Base-by-base conservation (phyloP, 1,140 invertebrate species). In the Prorops nasuta region DNA sequence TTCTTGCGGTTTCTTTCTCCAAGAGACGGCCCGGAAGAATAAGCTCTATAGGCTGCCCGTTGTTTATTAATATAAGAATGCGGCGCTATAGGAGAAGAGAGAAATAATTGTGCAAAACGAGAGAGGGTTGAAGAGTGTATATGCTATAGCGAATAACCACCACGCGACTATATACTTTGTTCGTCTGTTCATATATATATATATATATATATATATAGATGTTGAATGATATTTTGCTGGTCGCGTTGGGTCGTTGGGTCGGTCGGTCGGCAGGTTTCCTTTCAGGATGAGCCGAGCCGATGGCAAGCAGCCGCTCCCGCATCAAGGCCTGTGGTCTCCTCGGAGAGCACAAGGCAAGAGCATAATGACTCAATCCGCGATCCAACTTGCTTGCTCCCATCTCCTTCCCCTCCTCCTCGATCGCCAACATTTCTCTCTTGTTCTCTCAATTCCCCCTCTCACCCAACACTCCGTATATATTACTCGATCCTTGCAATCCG, bases 281-380 rank as follows among this genome's bases (percentile, higher is more conserved):
- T 72, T 74, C 69, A 72, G n/a, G n/a, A n/a, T n/a, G n/a, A n/a
- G n/a, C n/a, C 69, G 63, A 65, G 64, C 62, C 60, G 67, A 71
- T 68, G 66, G 60, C n/a, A n/a, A n/a, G n/a, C 66, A 72, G 65
- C 63, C 66, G 67, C 68, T 68, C 56, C 58, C 63, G 71, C 64
- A 72, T 67, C 70, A 69, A 74, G 69, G 69, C 69, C 72, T 74
- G 73, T 74, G 73, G 73, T 76, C 73, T 76, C 62, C 63, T 69
- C 56, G 53, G 60, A 69, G 66, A 70, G n/a, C n/a, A n/a, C n/a
- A n/a, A n/a, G n/a, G n/a, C n/a, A n/a, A n/a, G 64, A 74, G 71
- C 71, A 75, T 76, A 77, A 77, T 76, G 75, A 76, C 75, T 77
- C 74, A 77, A 77, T 77, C 72, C 74, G 63, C 72, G 72, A 77